Evolutionary conservation across 1,140 invertebrate genomes (phyloP).

Genomic region (Drosophila lacertosa): DNA sequence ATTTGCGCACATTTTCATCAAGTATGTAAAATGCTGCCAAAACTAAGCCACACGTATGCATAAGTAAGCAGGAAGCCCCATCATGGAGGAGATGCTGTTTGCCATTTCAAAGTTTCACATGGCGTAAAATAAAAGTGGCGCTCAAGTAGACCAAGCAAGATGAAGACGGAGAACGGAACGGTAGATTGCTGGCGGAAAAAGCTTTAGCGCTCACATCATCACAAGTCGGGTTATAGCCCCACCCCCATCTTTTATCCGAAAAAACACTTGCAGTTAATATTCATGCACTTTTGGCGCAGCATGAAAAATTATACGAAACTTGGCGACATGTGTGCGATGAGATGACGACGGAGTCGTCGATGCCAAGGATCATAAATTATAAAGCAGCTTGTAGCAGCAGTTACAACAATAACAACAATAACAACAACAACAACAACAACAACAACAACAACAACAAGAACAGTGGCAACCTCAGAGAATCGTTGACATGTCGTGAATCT

Average conservation of each 20-base stretch:
- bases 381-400: constrained; percentile 68
- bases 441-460: constrained; percentile 25
- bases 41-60: constrained; percentile 73
- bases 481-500: constrained; percentile 61
- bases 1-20: constrained; percentile 67
- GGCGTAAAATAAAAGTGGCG: constrained; percentile 50
- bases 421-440: constrained; percentile 28
- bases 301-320: constrained; percentile 73
- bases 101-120: constrained; percentile 63
- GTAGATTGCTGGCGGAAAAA: constrained; percentile 13
- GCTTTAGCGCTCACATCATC: constrained; percentile 22
- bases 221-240: constrained; percentile 8
- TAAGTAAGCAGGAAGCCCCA: constrained; percentile 59
- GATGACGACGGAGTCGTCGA: constrained; percentile 55
- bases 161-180: neutral
- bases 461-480: constrained; percentile 14
- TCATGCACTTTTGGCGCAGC: constrained; percentile 71
- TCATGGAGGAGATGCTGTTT: constrained; percentile 3
- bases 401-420: constrained; percentile 34
- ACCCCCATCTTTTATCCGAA: constrained; percentile 8
- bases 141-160: constrained; percentile 34
- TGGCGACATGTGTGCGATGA: constrained; percentile 66
- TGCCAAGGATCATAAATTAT: constrained; percentile 80
- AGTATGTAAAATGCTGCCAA: constrained; percentile 59
- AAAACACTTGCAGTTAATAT: constrained; percentile 77